Base-by-base conservation (phyloP, 2,888 invertebrate genomes). In the Cryptosula pallasiana region DNA sequence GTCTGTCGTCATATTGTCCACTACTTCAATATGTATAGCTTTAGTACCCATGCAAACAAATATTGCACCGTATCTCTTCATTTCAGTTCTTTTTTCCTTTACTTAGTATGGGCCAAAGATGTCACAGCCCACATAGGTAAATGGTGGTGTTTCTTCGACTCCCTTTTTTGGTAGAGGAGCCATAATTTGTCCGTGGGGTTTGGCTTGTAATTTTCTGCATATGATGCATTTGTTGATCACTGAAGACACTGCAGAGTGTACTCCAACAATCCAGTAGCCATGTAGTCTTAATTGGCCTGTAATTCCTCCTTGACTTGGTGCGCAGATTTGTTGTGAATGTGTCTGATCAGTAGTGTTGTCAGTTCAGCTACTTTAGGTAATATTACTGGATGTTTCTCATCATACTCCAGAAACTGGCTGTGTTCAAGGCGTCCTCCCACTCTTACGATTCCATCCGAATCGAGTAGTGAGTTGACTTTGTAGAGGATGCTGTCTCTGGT, bases 61-160 rank as follows among this genome's bases (percentile, higher is more conserved):
- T n/a, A n/a, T n/a, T n/a, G n/a, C n/a, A n/a, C n/a, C n/a, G n/a
- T n/a, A n/a, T n/a, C n/a, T n/a, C n/a, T n/a, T n/a, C n/a, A n/a
- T n/a, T n/a, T n/a, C n/a, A n/a, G n/a, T n/a, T n/a, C n/a, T 57
- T 23, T 57, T 57, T 57, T 57, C 57, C n/a, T 57, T 57, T 9
- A 57, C n/a, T 13, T 16, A 5, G 25, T 57, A 57, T 23, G 57
- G 57, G n/a, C 57, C 57, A 57, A 57, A 57, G 5, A 57, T 57
- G 57, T 57, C 57, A 57, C 57, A 57, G 57, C 57, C 57, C 25
- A 57, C 57, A 57, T 57, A 57, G 5, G 57, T n/a, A 25, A 57
- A 57, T 13, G 25, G 57, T 13, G 57, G 57, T 57, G 13, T 13
- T 23, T 23, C n/a, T 23, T 25, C 13, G 5, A n/a, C n/a, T 23